Base-by-base conservation (phyloP, 2,888 invertebrate genomes). In the Synergus laeviventris region DNA sequence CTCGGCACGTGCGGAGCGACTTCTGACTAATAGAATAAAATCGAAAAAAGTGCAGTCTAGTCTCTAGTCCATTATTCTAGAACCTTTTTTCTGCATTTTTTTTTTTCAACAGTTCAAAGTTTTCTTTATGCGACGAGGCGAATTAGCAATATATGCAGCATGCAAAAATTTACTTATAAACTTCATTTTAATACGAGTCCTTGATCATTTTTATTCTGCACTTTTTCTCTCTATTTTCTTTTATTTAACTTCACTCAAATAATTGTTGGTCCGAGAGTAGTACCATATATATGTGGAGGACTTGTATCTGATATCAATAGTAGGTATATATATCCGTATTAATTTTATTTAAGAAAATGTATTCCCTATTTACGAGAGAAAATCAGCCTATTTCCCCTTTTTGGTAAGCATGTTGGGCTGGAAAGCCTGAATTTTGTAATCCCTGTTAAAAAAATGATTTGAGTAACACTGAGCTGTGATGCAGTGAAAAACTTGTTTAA, bases 401-500 rank as follows among this genome's bases (percentile, higher is more conserved):
- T 31, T 31, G 4, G 31, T 0, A 5, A 5, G 31, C 5, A 31
- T 31, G 4, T 31, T 31, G 31, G 31, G 7, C 5, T 31, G 7
- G 0, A 5, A 60, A 60, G 31, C 24, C 16, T 31, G 24, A 60
- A 60, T 60, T 60, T 60, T 60, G 24, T 60, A 60, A 60, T 36
- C 31, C 16, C 31, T 36, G 60, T 60, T 31, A 31, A 31, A 31
- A 54, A 9, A 18, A 18, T 54, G 54, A 18, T 54, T n/a, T 54
- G 18, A 54, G 18, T 16, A 49, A 49, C n/a, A n/a, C 49, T 49
- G 11, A 39, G 11, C 5, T 0, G 49, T 42, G 21, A 12, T 7
- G 18, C 14, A 42, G 42, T 24, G 16, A 70, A 70, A 70, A 70
- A 70, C 49, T 45, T 70, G 64, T 66, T 66, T 21, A 66, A 70